Conservation (phyloP, 2,888 invertebrate genomes). For the Teleogryllus oceanicus region DNA sequence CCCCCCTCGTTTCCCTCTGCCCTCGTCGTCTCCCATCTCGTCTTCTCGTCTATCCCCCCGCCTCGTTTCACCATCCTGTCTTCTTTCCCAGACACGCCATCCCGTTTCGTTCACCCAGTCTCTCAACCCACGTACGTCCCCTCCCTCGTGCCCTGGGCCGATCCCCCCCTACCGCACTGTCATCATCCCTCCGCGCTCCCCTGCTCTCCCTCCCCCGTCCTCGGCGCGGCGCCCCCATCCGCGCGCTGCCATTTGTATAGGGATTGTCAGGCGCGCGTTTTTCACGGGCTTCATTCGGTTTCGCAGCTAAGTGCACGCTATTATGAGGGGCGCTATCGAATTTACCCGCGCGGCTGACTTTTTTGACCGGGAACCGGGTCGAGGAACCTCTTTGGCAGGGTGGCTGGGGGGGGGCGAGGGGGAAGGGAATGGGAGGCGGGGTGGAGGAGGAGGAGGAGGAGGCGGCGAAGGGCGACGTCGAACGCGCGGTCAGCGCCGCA, state of each 20-base stretch:
- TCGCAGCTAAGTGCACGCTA: constrained; percentile 18
- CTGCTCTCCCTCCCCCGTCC: background rate
- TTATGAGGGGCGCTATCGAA: constrained; percentile 18
- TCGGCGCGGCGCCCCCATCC: background rate
- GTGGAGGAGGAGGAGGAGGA: background rate
- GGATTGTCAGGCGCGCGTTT: background rate
- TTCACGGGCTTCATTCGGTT: background rate
- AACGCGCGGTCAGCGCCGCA: background rate
- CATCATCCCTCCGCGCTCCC: background rate
- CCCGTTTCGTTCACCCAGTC: background rate
- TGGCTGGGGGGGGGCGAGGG: background rate
- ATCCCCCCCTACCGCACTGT: background rate
- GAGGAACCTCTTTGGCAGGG: background rate
- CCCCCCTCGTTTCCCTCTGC: too few species aligned
- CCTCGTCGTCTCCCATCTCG: too few species aligned
- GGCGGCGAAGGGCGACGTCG: background rate
- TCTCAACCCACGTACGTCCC: background rate
- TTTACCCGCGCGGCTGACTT: constrained; percentile 12
- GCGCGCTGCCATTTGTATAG: background rate
- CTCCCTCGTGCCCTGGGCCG: background rate
- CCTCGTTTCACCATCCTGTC: background rate
- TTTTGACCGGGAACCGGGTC: background rate
- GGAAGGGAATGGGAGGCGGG: background rate
- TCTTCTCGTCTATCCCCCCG: too few species aligned
- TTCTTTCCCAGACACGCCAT: background rate